These are phyloP conservation scores for Mesoclemmys tuberculata DNA, from an alignment of 2,113 vertebrate species.

Conservation along the genomic window DNA sequence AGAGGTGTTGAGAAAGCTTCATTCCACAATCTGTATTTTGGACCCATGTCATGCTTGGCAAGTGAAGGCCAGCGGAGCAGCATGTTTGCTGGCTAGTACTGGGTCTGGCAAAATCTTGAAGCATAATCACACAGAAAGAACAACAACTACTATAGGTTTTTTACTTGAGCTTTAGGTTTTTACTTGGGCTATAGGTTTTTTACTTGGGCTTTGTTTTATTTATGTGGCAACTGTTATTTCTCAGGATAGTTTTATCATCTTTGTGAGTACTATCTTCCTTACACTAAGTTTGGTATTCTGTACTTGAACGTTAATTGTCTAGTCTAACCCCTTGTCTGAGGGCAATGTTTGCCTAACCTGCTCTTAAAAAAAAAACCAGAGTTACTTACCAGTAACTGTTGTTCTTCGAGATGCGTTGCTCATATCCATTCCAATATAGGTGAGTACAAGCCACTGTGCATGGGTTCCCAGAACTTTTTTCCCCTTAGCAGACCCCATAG, in stretches of 20 bases:
- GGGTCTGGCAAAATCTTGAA: neutral
- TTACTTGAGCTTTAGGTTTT: neutral
- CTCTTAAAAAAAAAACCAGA: no score
- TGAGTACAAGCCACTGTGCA: no score
- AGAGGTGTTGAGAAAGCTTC: neutral
- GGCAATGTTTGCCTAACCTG: neutral
- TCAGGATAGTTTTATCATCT: no score
- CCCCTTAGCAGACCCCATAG: no score
- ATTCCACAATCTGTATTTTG: neutral
- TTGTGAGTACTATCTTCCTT: no score
- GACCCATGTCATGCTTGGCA: accelerated
- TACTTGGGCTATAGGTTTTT: no score
- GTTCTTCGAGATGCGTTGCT: no score
- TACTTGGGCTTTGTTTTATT: neutral
- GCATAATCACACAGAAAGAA: neutral
- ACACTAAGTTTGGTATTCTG: neutral
- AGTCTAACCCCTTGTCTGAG: neutral
- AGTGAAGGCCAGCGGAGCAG: neutral
- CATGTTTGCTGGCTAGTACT: neutral
- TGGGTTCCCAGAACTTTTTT: no score
- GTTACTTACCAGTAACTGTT: no score
- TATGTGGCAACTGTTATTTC: neutral
- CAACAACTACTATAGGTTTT: neutral
- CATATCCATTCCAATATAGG: no score
- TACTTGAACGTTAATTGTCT: neutral